Base-by-base conservation (phyloP, 2,113 vertebrate species). In the Rhabdornis inornatus region DNA sequence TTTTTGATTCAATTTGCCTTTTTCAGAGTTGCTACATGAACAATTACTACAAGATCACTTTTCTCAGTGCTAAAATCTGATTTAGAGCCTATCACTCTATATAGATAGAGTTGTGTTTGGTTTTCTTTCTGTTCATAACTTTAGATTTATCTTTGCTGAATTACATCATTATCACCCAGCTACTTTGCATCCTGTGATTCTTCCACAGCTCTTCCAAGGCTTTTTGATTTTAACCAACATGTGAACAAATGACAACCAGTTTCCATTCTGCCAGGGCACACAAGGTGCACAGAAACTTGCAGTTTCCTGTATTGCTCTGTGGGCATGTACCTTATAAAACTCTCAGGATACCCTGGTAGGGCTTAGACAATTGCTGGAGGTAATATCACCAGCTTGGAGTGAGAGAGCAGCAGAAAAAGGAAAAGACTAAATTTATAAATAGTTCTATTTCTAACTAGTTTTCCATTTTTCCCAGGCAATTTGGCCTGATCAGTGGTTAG, bases 111-210 rank as follows among this genome's bases (percentile, higher is more conserved):
- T 50, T 39, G 40, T 61, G 19, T 57, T 89, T 81, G 23, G 1
- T 70, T 92, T 65, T 81, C 16, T 92, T 92, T 87, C 22, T 63
- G 33, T 70, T 91, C 65, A 55, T 75, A 81, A 27, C 24, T 75
- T 80, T 77, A 47, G 64, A 39, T 81, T 92, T 94, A 37, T 65
- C 17, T 56, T 74, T 50, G 47, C 30, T 84, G 42, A 86, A 70
- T 78, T 87, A 35, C 15, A 55, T 68, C 1, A 6, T 66, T 92
- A 63, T 59, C 39, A 59, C 8, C 3, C 47, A 87, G 10, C 17
- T 76, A 66, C 30, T 75, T 64, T 70, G 35, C 21, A 33, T 55
- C 25, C 70, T 74, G 39, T 15, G 33, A 63, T 42, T 82, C 55
- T 86, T 60, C 13, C 23, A 63, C 33, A 82, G 31, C 23, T 77